A percentile compares a stretch with the other conserved stretches of the same genome.
Conservation (phyloP, 2,113 vertebrate species). For the Etia nguti region DNA sequence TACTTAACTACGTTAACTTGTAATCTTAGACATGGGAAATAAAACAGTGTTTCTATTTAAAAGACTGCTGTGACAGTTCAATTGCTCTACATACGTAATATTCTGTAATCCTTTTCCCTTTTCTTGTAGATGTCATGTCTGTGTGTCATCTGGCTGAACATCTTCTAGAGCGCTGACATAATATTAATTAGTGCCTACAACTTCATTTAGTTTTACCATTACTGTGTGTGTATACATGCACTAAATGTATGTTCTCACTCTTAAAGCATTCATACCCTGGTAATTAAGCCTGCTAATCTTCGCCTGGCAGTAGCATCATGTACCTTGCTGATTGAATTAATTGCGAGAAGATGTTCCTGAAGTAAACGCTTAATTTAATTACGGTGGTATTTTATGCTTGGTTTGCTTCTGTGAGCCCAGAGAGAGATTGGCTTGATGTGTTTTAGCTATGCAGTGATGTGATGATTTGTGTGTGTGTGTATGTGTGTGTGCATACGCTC, state of each 20-base stretch:
- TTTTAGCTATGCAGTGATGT: conserved; percentile 68
- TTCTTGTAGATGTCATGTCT: conserved; percentile 78
- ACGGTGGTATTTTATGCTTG: conserved; percentile 98
- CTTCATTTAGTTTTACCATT: conserved; percentile 93
- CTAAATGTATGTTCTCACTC: conserved; percentile 69
- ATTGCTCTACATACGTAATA: background rate
- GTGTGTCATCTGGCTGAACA: conserved; percentile 85
- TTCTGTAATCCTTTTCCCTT: conserved; percentile 17
- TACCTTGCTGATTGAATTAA: conserved; percentile 99
- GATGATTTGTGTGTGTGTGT: conserved; percentile 53
- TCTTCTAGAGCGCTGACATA: conserved; percentile 89
- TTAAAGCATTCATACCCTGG: conserved; percentile 93
- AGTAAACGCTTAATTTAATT: conserved; percentile 99
- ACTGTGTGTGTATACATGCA: conserved; percentile 63
- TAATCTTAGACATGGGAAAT: background rate
- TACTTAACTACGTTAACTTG: background rate
- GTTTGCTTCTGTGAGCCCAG: conserved; percentile 80
- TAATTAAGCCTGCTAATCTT: conserved; percentile 99
- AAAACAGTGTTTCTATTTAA: background rate
- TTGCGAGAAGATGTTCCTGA: conserved; percentile 96
- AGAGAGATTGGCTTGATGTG: conserved; percentile 71
- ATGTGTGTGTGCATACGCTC: conserved; percentile 13
- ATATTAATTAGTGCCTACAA: conserved; percentile 96
- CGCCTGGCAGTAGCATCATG: conserved; percentile 97
- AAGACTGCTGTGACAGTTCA: background rate